Conservation (phyloP, 2,113 vertebrate genomes). For the Solea senegalensis region DNA sequence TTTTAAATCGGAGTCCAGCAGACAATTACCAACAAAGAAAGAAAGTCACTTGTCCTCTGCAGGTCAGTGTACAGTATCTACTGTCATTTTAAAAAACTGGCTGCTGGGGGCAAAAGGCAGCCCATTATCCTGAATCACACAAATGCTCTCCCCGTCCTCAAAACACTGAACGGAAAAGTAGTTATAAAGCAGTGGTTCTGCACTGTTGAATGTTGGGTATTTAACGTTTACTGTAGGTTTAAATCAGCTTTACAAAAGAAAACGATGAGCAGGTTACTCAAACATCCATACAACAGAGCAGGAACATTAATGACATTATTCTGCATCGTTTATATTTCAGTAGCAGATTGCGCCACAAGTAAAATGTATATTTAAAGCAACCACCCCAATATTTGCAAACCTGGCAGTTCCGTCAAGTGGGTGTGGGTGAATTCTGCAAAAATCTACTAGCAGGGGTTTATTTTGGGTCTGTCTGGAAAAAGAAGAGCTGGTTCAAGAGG, state of each 20-base stretch:
- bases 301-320: no score
- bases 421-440: conserved; percentile 8
- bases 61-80: conserved; percentile 30
- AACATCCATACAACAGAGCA: no score
- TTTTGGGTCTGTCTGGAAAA: conserved; percentile 22
- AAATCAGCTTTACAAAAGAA: not conserved
- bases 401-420: conserved; percentile 1
- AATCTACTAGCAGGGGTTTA: conserved; percentile 10
- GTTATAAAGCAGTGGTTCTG: conserved; percentile 11
- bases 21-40: conserved; percentile 34
- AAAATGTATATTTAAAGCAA: not conserved
- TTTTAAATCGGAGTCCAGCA: conserved; percentile 7
- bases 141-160: conserved; percentile 21
- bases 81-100: conserved; percentile 28
- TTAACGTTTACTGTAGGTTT: not conserved
- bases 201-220: not conserved
- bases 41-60: conserved; percentile 6
- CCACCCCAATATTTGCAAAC: not conserved
- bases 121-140: conserved; percentile 34
- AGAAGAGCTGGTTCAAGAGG: conserved; percentile 7
- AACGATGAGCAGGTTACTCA: not conserved
- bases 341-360: not conserved
- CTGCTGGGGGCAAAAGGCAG: conserved; percentile 17
- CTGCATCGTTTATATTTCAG: no score
- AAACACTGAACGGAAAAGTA: conserved; percentile 18